A percentile compares a stretch with the other conserved stretches of the same genome.
Conservation (phyloP, 2,888 invertebrate species). For the Cephus runcator region DNA sequence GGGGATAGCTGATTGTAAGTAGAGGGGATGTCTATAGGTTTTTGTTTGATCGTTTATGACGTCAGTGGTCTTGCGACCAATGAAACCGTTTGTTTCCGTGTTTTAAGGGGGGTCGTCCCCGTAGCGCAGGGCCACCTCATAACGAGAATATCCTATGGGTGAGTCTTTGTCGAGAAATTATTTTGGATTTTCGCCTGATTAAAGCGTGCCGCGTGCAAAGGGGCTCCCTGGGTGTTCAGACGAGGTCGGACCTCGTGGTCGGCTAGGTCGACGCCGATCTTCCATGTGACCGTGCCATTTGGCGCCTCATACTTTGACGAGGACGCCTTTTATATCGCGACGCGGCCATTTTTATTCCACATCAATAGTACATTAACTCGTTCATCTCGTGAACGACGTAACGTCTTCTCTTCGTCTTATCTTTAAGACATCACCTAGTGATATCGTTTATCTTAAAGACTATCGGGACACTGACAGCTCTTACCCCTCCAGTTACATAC, state of each 20-base stretch:
- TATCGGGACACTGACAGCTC: neutral
- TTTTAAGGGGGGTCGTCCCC: constrained; percentile 23
- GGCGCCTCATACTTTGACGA: constrained; percentile 13
- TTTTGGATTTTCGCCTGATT: constrained; percentile 23
- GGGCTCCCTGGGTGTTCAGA: neutral
- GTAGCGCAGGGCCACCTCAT: constrained; percentile 20
- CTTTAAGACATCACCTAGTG: neutral
- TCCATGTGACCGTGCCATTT: constrained; percentile 16
- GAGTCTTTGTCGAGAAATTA: constrained; percentile 24
- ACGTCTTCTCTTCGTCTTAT: neutral
- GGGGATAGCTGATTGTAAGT: constrained; percentile 3
- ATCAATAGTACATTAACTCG: constrained; percentile 7
- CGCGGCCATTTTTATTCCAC: constrained; percentile 19
- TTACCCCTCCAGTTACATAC: neutral
- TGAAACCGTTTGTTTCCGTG: constrained; percentile 24
- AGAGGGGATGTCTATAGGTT: constrained; percentile 18
- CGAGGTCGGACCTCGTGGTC: neutral
- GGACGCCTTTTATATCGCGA: constrained; percentile 13
- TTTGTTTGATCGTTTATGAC: constrained; percentile 23
- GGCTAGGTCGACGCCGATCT: neutral
- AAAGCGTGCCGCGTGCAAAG: constrained; percentile 12
- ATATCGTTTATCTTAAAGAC: neutral
- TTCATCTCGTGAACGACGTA: neutral
- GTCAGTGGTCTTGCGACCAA: constrained; percentile 19
- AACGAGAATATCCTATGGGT: constrained; percentile 22